Conservation (phyloP, 2,113 vertebrate species). For the Epinephelus fuscoguttatus region DNA sequence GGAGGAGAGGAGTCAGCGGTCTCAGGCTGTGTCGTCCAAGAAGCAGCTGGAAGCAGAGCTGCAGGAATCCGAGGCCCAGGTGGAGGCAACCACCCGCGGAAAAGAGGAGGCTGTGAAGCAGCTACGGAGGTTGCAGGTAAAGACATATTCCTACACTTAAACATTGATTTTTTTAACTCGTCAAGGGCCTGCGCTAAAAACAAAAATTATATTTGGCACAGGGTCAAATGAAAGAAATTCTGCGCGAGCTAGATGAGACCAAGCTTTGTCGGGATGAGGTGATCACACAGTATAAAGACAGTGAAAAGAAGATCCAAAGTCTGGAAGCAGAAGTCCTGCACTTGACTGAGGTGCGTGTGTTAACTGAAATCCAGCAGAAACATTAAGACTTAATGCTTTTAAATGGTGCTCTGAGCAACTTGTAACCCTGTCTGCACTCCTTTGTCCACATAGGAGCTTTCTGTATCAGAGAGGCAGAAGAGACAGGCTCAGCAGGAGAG, state of each 20-base stretch:
- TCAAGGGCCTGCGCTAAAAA: background rate
- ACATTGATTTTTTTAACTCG: fast-evolving
- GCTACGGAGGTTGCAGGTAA: slow-evolving; percentile 89
- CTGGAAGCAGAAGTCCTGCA: slow-evolving; percentile 91
- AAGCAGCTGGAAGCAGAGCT: slow-evolving; percentile 91
- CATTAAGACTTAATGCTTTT: background rate
- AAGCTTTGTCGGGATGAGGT: slow-evolving; percentile 88
- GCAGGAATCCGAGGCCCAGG: slow-evolving; percentile 88
- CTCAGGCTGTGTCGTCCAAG: slow-evolving; percentile 84
- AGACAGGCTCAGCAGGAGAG: slow-evolving; percentile 92
- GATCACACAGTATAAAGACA: slow-evolving; percentile 86
- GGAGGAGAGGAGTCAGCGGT: slow-evolving; percentile 90
- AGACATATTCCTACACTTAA: background rate
- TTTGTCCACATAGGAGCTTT: slow-evolving; percentile 84
- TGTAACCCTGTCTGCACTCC: background rate
- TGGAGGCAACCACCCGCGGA: slow-evolving; percentile 83
- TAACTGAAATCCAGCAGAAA: background rate
- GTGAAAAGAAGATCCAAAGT: slow-evolving; percentile 90
- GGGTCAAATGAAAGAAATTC: slow-evolving; percentile 91
- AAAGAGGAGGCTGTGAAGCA: slow-evolving; percentile 90
- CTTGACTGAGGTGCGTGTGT: slow-evolving; percentile 86
- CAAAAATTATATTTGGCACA: slow-evolving; percentile 55
- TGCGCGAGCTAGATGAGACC: slow-evolving; percentile 90
- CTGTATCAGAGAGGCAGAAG: slow-evolving; percentile 87
- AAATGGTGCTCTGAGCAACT: background rate